phyloP scores from a whole-genome alignment of 30 jellyfish, hydroid and myxozoan genomes.

The Hydractinia symbiolongicarpus region DNA sequence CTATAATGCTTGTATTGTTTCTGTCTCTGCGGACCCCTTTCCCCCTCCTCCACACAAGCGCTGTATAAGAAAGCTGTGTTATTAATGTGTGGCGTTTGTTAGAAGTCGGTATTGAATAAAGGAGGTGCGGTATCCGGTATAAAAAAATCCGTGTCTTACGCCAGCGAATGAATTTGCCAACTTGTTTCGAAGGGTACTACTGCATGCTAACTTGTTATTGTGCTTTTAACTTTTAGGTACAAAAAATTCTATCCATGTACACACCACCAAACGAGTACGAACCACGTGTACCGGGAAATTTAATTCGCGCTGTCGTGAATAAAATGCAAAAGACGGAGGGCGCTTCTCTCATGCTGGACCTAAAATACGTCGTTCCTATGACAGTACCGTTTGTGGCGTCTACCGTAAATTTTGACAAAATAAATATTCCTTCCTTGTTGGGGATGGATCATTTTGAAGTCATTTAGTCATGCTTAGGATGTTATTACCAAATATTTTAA shows the following conservation, averaged over 20 bases:
- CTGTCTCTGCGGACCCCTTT: too few relatives aligned
- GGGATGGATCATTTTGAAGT: conserved; percentile 32
- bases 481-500: not conserved
- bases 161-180: too few relatives aligned
- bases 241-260: conserved; percentile 83
- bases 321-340: conserved; percentile 66
- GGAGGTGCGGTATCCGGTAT: too few relatives aligned
- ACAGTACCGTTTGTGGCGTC: conserved; percentile 84
- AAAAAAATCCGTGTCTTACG: too few relatives aligned
- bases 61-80: too few relatives aligned
- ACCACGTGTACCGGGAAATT: conserved; percentile 89
- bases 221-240: conserved; percentile 51
- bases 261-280: conserved; percentile 94
- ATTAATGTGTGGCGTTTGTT: too few relatives aligned
- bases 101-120: too few relatives aligned
- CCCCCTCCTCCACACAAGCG: too few relatives aligned
- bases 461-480: conserved; percentile 5
- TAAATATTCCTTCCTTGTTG: conserved; percentile 49
- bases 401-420: conserved; percentile 60
- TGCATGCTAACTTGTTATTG: too few relatives aligned
- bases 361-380: conserved; percentile 63
- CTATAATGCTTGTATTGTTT: too few relatives aligned
- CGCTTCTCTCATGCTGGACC: conserved; percentile 58
- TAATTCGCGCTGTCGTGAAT: conserved; percentile 76
- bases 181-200: too few relatives aligned